Evolutionary conservation across 23 tunicate genomes (phyloP).

Genomic region (Trididemnum clinides): DNA sequence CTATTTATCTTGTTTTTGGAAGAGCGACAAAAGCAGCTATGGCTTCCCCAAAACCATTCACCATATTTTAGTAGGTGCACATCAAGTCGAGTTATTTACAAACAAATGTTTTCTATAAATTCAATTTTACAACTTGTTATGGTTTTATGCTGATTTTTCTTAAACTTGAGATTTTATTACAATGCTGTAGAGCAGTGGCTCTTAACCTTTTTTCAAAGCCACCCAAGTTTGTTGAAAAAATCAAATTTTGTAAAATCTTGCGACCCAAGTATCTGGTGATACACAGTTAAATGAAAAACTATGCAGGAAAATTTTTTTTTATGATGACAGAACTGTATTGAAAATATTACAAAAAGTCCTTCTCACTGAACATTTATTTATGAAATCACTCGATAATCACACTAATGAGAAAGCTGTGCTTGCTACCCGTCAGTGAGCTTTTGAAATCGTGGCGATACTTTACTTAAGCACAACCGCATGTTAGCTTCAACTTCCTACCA

Average conservation of each 20-base stretch:
- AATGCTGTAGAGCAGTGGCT: conserved; percentile 30
- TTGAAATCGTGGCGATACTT: conserved; percentile 38
- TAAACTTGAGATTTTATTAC: too few species aligned
- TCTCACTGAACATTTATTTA: conserved; percentile 34
- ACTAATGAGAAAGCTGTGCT: conserved; percentile 47
- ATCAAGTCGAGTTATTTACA: too few species aligned
- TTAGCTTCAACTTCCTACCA: conserved; percentile 44
- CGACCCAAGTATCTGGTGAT: conserved; percentile 20
- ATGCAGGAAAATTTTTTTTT: conserved; percentile 19
- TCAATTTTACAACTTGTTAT: too few species aligned
- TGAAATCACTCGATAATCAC: conserved; percentile 20
- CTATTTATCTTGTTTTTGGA: too few species aligned
- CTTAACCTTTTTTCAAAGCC: conserved; percentile 39
- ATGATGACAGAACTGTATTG: conserved; percentile 20
- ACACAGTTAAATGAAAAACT: not conserved
- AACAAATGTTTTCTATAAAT: too few species aligned
- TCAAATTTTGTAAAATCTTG: conserved; percentile 7
- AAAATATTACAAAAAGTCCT: not conserved
- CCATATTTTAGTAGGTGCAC: too few species aligned
- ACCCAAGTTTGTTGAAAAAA: conserved; percentile 20
- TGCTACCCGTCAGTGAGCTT: conserved; percentile 36
- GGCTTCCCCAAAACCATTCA: too few species aligned
- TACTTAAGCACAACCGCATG: conserved; percentile 40
- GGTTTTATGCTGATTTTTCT: too few species aligned
- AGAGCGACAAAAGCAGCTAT: too few species aligned